Conservation (phyloP, 2,888 invertebrate genomes). For the Trissolcus japonicus region DNA sequence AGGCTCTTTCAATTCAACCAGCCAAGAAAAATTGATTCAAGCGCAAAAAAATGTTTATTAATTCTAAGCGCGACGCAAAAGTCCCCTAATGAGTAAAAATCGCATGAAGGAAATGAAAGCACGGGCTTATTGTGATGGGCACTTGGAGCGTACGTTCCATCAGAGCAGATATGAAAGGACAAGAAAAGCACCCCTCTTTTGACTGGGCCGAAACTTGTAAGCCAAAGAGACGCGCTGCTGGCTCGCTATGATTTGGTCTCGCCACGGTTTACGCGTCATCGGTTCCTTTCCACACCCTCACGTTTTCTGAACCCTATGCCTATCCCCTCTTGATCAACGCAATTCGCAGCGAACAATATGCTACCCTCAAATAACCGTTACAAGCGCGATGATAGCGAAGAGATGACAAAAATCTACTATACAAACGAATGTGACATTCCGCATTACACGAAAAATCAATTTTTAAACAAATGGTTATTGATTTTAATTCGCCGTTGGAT, state of each 20-base stretch:
- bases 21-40: constrained; percentile 15
- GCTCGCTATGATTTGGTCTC: constrained; percentile 21
- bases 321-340: constrained; percentile 30
- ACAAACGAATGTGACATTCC: too few species aligned
- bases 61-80: constrained; percentile 17
- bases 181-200: constrained; percentile 55
- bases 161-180: constrained; percentile 37
- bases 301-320: constrained; percentile 55
- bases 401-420: not conserved
- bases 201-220: constrained; percentile 10
- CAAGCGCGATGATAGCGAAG: not conserved
- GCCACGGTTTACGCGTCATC: constrained; percentile 66
- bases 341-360: constrained; percentile 68
- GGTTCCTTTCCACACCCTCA: constrained; percentile 64
- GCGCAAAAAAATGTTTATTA: constrained; percentile 26
- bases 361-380: constrained; percentile 68
- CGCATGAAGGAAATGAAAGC: constrained; percentile 62
- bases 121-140: constrained; percentile 60
- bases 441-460: too few species aligned
- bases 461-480: too few species aligned
- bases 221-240: constrained; percentile 23
- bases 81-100: constrained; percentile 60
- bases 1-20: not conserved
- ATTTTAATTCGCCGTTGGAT: too few species aligned
- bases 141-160: constrained; percentile 63